A percentile compares a stretch with the other conserved stretches of the same genome.
Evolutionary conservation across 2,797 vertebrate genomes (phyloP).

Genomic region (Carapus acus): DNA sequence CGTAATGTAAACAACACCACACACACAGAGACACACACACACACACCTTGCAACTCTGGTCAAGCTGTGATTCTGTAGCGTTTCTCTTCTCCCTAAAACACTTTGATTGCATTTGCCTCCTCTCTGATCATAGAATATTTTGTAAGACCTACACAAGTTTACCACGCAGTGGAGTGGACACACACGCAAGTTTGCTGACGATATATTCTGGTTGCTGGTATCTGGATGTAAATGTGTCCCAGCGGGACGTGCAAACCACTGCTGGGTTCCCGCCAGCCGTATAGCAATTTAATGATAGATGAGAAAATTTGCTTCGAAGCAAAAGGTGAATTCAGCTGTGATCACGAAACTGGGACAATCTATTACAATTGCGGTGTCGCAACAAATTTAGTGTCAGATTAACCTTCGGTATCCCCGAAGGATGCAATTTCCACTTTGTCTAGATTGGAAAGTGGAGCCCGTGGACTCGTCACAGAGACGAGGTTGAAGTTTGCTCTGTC

Average conservation of each 20-base stretch:
- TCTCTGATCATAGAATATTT: conserved; percentile 4
- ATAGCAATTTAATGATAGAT: conserved; percentile 29
- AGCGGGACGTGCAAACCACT: conserved; percentile 24
- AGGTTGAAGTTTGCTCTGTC: neutral
- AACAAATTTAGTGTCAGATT: conserved; percentile 1
- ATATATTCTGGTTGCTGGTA: conserved; percentile 10
- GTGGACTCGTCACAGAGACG: no score
- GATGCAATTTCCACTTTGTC: neutral
- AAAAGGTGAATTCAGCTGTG: no score
- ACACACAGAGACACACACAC: conserved; percentile 2
- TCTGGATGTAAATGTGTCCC: conserved; percentile 26
- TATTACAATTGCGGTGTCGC: conserved; percentile 9
- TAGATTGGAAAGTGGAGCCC: neutral
- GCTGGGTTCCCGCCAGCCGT: conserved; percentile 16
- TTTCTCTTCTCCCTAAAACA: conserved; percentile 3
- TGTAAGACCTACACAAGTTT: conserved; percentile 13
- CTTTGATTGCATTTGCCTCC: conserved; percentile 20
- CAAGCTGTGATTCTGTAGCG: conserved; percentile 7
- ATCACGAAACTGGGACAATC: no score
- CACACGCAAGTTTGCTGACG: conserved; percentile 7
- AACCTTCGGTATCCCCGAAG: neutral
- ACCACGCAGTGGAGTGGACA: neutral
- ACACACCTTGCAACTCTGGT: conserved; percentile 12
- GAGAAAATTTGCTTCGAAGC: no score
- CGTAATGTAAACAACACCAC: no score